A percentile compares a stretch with the other conserved stretches of the same genome.
phyloP scores from a whole-genome alignment of 2,797 vertebrate species.

The Mormyrus proboscirostris region DNA sequence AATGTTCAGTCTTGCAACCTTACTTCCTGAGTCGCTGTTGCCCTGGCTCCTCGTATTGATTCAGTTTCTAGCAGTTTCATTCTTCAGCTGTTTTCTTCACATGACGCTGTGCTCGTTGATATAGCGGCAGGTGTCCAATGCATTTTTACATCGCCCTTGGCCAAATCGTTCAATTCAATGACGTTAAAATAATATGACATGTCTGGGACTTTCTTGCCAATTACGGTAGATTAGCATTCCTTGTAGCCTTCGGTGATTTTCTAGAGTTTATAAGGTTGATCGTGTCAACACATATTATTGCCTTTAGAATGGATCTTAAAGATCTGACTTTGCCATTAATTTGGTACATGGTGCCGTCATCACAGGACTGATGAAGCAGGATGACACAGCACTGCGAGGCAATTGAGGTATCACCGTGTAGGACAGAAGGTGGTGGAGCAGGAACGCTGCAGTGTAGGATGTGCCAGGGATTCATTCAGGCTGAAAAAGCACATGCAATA shows the following conservation, averaged over 20 bases:
- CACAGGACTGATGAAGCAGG: not conserved
- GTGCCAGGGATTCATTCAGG: conserved; percentile 1
- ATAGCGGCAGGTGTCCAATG: not conserved
- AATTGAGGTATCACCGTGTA: not conserved
- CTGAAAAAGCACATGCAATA: not conserved
- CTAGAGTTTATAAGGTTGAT: not conserved
- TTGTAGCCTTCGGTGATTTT: not conserved
- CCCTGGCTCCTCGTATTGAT: not conserved
- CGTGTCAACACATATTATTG: not conserved
- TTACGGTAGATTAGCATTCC: not conserved
- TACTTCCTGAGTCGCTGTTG: not conserved
- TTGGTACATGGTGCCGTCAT: not conserved
- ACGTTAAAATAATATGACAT: not conserved
- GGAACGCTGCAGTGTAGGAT: not conserved
- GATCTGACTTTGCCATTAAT: not conserved
- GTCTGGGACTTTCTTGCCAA: not conserved
- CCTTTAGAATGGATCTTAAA: not conserved
- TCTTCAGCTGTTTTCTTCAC: not conserved
- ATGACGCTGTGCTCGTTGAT: not conserved
- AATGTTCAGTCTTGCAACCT: not conserved
- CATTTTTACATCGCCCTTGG: not conserved
- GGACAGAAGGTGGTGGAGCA: not conserved
- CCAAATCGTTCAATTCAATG: not conserved
- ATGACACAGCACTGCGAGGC: not conserved
- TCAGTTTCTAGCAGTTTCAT: not conserved